Conservation (phyloP, 30 jellyfish, hydroid and myxozoan species). For the Nemopilema nomurai region DNA sequence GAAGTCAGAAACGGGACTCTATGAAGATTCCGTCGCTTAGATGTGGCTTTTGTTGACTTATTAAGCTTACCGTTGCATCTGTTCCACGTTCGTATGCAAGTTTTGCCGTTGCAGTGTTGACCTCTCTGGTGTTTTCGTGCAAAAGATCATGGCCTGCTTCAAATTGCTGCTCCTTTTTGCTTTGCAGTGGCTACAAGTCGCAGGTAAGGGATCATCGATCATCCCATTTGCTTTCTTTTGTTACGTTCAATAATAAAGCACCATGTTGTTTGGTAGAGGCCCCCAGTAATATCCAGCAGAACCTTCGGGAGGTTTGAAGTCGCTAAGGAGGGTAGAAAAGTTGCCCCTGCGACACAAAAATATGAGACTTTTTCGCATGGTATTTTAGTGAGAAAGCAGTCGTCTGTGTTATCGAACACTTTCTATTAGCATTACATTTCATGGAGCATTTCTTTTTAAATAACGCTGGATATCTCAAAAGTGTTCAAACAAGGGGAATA, state of each 20-base stretch:
- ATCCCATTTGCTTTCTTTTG: neutral
- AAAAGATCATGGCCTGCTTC: conserved; percentile 19
- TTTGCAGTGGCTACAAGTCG: conserved; percentile 56
- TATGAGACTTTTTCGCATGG: no score
- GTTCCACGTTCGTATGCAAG: neutral
- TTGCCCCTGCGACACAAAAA: no score
- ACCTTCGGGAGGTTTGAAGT: neutral
- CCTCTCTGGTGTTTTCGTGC: conserved; percentile 47
- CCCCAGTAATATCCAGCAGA: neutral
- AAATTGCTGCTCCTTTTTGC: conserved; percentile 16
- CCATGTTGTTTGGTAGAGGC: neutral
- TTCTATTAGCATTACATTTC: no score
- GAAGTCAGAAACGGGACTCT: neutral
- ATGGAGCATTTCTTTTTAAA: no score
- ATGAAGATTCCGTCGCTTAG: neutral
- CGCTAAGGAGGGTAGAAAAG: no score
- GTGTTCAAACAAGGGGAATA: no score
- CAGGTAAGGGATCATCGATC: conserved; percentile 38
- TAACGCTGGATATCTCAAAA: no score
- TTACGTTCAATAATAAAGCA: neutral
- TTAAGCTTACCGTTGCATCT: neutral
- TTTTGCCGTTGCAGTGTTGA: neutral
- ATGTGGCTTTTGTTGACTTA: neutral
- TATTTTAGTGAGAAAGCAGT: no score
- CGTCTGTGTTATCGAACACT: neutral